Conservation (phyloP, 2,888 invertebrate genomes). For the Falcaria lacertinaria region DNA sequence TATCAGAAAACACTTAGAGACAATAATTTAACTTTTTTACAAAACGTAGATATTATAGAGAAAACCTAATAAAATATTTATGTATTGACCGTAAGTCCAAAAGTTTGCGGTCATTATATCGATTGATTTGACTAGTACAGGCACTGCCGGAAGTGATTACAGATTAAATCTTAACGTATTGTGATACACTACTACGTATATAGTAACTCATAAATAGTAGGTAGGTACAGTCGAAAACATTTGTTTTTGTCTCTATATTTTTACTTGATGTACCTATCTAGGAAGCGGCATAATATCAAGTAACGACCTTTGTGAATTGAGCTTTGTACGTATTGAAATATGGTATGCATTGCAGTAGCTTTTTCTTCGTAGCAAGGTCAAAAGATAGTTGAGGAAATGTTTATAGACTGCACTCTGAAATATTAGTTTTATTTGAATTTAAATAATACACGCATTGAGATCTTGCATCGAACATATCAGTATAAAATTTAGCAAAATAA, state of each 20-base stretch:
- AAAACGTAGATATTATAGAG: neutral
- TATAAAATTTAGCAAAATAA: too few relatives aligned
- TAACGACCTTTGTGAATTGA: neutral
- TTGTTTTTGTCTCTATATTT: neutral
- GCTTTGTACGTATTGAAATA: neutral
- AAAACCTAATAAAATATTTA: neutral
- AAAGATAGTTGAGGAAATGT: neutral
- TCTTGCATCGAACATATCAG: too few relatives aligned
- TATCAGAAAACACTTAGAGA: too few relatives aligned
- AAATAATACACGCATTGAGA: too few relatives aligned
- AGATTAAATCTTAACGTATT: conserved; percentile 4
- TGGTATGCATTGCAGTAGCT: neutral
- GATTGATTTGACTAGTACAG: conserved; percentile 9
- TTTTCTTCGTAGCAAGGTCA: neutral
- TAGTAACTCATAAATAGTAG: neutral
- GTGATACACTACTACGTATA: too few relatives aligned
- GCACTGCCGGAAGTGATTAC: conserved; percentile 22
- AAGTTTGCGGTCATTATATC: conserved; percentile 11
- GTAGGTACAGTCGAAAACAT: neutral
- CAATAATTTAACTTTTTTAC: too few relatives aligned
- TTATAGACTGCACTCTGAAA: neutral
- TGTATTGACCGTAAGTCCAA: neutral
- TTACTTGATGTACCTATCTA: neutral
- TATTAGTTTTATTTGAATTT: neutral
- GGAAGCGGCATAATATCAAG: neutral